Conservation (phyloP, 1,140 invertebrate genomes). For the Cydia strobilella region DNA sequence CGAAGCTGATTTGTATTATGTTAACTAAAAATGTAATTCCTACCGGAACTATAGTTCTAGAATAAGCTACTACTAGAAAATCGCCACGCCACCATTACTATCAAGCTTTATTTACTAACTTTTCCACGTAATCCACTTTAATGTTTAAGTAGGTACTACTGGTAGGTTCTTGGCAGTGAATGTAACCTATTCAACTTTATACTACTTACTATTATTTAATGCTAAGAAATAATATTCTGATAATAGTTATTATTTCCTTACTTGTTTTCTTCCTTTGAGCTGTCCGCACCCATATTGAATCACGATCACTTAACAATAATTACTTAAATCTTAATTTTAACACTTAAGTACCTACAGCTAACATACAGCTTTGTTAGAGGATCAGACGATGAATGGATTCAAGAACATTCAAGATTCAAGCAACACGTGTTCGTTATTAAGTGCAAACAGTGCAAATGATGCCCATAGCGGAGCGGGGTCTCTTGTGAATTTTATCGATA, state of each 20-base stretch:
- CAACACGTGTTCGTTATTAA: not conserved
- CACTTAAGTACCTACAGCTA: not conserved
- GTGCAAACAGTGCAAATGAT: not conserved
- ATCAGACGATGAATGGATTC: not conserved
- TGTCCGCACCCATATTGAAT: not conserved
- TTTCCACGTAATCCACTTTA: not conserved
- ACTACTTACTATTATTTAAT: not conserved
- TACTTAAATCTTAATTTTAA: not conserved
- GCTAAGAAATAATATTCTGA: not conserved
- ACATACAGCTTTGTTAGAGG: not conserved
- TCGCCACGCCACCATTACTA: too few species aligned
- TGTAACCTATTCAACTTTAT: not conserved
- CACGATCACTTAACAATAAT: not conserved
- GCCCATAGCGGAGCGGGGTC: not conserved
- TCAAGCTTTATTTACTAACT: too few species aligned
- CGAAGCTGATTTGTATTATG: too few species aligned
- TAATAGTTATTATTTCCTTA: not conserved
- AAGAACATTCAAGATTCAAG: not conserved
- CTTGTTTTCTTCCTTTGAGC: not conserved
- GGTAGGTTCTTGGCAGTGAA: too few species aligned
- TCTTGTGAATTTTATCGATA: not conserved
- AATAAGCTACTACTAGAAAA: too few species aligned
- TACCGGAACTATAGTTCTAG: too few species aligned
- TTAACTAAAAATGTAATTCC: too few species aligned
- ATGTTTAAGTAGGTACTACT: too few species aligned